These are phyloP conservation scores for Gnathonemus longibarbis DNA, from an alignment of 2,113 vertebrate species.

Conservation along the genomic window DNA sequence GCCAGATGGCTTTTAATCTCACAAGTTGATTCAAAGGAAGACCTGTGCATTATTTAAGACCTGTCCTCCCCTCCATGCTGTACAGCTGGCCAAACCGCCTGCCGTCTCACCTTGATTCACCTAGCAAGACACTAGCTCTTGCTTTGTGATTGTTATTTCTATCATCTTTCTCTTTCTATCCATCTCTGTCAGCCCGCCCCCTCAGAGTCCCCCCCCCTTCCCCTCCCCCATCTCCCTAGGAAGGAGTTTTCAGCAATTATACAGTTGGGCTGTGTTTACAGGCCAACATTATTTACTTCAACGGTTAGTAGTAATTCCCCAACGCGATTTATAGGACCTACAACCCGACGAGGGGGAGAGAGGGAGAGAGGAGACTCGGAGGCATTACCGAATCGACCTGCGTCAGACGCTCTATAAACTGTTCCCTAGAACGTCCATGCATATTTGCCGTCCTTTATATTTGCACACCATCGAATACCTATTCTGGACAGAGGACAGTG, in stretches of 20 bases:
- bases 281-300: constrained; percentile 67
- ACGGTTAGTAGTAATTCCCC: constrained; percentile 53
- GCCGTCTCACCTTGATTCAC: not conserved
- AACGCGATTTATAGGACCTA: constrained; percentile 7
- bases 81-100: constrained; percentile 1
- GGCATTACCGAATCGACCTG: constrained; percentile 5
- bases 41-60: constrained; percentile 1
- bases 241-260: constrained; percentile 67
- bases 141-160: not conserved
- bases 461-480: not conserved
- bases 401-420: constrained; percentile 6
- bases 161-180: not conserved
- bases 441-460: not conserved
- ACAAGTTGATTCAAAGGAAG: not conserved
- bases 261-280: constrained; percentile 70
- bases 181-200: constrained; percentile 19
- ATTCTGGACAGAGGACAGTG: not conserved
- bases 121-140: not conserved
- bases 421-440: not conserved
- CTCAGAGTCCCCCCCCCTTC: not conserved
- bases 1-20: constrained; percentile 10
- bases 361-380: not conserved
- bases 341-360: not conserved
- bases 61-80: not conserved
- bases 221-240: constrained; percentile 37